phyloP scores from a whole-genome alignment of 2,797 vertebrate genomes.

The Emys orbicularis region DNA sequence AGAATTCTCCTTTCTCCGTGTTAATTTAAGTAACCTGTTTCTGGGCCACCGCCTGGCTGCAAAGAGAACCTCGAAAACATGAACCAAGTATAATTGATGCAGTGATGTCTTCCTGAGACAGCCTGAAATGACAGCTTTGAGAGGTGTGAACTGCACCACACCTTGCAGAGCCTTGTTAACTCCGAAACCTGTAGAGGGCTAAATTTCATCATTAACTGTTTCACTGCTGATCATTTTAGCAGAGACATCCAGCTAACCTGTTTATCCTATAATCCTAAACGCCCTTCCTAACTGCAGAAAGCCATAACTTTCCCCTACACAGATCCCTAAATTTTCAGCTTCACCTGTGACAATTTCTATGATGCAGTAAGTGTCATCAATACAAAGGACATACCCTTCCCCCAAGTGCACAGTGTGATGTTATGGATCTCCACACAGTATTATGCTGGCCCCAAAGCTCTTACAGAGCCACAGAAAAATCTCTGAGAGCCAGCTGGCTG shows the following conservation, averaged over 20 bases:
- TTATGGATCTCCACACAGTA: background rate
- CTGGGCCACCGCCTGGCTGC: background rate
- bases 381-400: background rate
- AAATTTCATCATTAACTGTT: rapidly evolving
- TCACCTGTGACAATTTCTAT: background rate
- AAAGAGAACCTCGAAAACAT: rapidly evolving
- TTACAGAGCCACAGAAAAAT: background rate
- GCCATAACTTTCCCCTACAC: background rate
- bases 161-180: background rate
- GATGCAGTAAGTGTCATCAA: background rate
- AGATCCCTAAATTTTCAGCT: background rate
- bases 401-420: background rate
- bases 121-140: background rate
- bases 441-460: rapidly evolving
- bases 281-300: background rate
- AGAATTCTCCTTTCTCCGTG: background rate
- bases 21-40: background rate
- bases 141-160: background rate
- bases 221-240: background rate
- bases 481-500: rapidly evolving
- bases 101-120: background rate
- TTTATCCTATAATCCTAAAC: background rate
- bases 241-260: background rate
- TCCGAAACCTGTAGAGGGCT: background rate
- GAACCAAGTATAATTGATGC: background rate